Conservation (phyloP, 2,888 invertebrate genomes). For the Eugnorisma glareosa region DNA sequence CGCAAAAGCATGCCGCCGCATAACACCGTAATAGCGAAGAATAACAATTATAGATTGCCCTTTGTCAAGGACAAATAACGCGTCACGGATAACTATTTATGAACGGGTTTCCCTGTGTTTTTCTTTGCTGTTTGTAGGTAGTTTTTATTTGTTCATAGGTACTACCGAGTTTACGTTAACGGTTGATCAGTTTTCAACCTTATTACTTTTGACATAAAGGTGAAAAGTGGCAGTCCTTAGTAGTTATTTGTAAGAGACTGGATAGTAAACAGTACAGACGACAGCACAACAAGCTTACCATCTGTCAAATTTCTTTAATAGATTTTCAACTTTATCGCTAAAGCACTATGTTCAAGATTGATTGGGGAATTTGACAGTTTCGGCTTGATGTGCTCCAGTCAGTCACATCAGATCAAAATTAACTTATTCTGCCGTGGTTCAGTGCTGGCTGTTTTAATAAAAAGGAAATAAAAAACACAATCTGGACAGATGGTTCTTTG, state of each 20-base stretch:
- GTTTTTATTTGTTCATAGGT: background rate
- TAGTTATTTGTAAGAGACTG: background rate
- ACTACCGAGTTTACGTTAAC: too few species aligned
- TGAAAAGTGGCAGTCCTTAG: too few species aligned
- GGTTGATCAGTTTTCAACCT: too few species aligned
- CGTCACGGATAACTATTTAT: constrained; percentile 20
- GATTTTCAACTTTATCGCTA: too few species aligned
- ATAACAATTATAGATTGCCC: constrained; percentile 11
- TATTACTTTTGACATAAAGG: too few species aligned
- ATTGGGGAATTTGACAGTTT: too few species aligned
- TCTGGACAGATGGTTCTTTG: background rate
- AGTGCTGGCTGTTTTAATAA: too few species aligned
- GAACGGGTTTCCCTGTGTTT: constrained; percentile 4
- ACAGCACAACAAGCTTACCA: too few species aligned
- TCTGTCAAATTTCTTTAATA: too few species aligned
- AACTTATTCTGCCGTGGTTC: background rate
- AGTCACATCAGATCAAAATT: background rate
- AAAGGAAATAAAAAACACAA: background rate
- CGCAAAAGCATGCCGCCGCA: constrained; percentile 6
- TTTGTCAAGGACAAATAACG: constrained; percentile 29
- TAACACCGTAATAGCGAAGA: background rate
- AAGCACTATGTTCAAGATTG: too few species aligned
- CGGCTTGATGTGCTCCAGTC: too few species aligned
- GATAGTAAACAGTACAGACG: background rate
- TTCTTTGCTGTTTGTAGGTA: background rate